phyloP scores from a whole-genome alignment of 2,113 vertebrate species.

The Nothoprocta pentlandii region DNA sequence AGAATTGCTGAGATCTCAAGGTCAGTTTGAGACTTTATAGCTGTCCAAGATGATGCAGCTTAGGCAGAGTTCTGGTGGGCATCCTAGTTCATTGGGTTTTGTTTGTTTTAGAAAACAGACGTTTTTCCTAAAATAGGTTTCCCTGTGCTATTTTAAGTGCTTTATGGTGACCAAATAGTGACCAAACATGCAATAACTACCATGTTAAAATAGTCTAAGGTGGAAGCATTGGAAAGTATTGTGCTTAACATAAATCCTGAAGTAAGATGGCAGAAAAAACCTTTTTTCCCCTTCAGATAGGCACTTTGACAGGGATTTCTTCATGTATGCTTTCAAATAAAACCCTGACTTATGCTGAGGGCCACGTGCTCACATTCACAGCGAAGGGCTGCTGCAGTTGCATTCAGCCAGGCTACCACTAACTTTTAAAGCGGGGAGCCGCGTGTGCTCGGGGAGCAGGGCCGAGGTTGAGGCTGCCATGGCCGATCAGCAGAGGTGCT shows the following conservation, averaged over 20 bases:
- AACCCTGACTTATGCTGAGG: neutral
- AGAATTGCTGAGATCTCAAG: neutral
- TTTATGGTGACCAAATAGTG: neutral
- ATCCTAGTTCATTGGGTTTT: neutral
- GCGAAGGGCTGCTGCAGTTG: neutral
- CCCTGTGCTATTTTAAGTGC: neutral
- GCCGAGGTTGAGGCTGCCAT: neutral
- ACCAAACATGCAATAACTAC: neutral
- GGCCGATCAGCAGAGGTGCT: neutral
- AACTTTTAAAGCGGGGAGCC: conserved; percentile 18
- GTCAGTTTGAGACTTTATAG: neutral
- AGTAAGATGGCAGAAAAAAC: neutral
- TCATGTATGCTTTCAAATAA: neutral
- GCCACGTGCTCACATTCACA: neutral
- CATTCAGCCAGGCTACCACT: neutral
- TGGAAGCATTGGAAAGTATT: neutral
- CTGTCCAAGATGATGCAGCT: neutral
- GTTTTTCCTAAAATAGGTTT: neutral
- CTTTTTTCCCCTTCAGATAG: neutral
- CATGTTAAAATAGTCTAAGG: neutral
- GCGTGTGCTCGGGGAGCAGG: neutral
- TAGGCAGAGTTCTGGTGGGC: neutral
- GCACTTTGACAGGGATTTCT: neutral
- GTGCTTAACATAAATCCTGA: neutral
- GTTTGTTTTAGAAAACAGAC: no score